Evolutionary conservation across 2,888 invertebrate genomes (phyloP).

Genomic region (Megalurothrips usitatus): DNA sequence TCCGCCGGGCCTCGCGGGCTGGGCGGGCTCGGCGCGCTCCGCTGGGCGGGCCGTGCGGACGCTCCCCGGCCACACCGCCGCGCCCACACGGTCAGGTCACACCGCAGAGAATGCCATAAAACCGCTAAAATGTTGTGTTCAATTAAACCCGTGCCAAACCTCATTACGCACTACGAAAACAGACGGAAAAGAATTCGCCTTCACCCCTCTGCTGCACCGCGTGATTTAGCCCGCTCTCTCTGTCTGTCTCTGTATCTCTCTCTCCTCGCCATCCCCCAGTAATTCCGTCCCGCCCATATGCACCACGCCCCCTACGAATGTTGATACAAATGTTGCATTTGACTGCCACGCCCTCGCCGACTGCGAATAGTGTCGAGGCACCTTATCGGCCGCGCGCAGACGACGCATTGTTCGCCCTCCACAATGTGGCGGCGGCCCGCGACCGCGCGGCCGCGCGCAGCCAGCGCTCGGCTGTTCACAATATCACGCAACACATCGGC

Average conservation of each 20-base stretch:
- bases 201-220: too few species aligned
- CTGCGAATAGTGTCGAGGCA: background rate
- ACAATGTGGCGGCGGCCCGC: background rate
- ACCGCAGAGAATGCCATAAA: constrained; percentile 24
- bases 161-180: background rate
- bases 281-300: background rate
- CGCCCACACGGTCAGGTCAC: background rate
- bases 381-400: background rate
- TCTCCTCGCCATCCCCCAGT: too few species aligned
- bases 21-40: too few species aligned
- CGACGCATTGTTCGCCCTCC: background rate
- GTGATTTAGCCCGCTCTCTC: background rate
- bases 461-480: too few species aligned
- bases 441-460: background rate
- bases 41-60: too few species aligned
- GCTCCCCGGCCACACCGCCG: too few species aligned
- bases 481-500: too few species aligned
- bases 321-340: constrained; percentile 15
- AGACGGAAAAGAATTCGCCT: background rate
- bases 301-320: background rate
- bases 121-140: constrained; percentile 23
- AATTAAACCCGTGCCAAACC: constrained; percentile 6
- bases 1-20: too few species aligned
- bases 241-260: background rate
- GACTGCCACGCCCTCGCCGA: background rate